phyloP scores from a whole-genome alignment of 2,888 invertebrate genomes.

The Torymus texanus region DNA sequence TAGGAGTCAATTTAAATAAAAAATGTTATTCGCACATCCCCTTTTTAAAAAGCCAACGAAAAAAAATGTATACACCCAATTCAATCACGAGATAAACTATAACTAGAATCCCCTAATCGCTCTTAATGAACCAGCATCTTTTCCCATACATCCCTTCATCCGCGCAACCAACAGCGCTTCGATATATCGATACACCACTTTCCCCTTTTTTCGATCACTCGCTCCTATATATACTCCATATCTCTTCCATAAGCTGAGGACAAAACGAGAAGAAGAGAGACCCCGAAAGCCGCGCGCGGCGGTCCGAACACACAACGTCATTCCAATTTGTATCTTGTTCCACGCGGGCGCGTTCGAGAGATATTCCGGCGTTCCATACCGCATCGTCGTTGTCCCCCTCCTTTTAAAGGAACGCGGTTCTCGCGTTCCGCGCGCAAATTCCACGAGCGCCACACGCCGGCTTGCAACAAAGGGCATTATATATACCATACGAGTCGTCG shows the following conservation, averaged over 20 bases:
- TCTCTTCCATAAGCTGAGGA: background rate
- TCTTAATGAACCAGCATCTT: slow-evolving; percentile 48
- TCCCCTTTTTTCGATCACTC: slow-evolving; percentile 10
- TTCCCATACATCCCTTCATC: background rate
- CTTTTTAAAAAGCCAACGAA: background rate
- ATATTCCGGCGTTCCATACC: slow-evolving; percentile 41
- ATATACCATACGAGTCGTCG: background rate
- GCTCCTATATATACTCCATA: background rate
- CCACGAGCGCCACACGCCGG: slow-evolving; percentile 40
- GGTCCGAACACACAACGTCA: slow-evolving; percentile 21
- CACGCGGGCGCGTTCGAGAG: slow-evolving; percentile 28
- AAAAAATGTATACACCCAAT: background rate
- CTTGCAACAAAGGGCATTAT: slow-evolving; percentile 49
- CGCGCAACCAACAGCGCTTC: slow-evolving; percentile 18
- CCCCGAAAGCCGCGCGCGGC: background rate
- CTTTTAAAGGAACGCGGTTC: slow-evolving; percentile 39
- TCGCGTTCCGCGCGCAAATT: slow-evolving; percentile 45
- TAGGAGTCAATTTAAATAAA: background rate
- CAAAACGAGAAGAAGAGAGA: background rate
- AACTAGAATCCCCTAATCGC: slow-evolving; percentile 25
- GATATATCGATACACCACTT: background rate
- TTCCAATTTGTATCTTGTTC: slow-evolving; percentile 54
- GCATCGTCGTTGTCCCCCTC: slow-evolving; percentile 20
- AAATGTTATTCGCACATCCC: background rate
- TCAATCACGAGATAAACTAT: slow-evolving; percentile 1